Percentiles rank a stretch among this genome's conserved stretches.
phyloP scores from a whole-genome alignment of 2,113 vertebrate species.

The Bucco capensis region DNA sequence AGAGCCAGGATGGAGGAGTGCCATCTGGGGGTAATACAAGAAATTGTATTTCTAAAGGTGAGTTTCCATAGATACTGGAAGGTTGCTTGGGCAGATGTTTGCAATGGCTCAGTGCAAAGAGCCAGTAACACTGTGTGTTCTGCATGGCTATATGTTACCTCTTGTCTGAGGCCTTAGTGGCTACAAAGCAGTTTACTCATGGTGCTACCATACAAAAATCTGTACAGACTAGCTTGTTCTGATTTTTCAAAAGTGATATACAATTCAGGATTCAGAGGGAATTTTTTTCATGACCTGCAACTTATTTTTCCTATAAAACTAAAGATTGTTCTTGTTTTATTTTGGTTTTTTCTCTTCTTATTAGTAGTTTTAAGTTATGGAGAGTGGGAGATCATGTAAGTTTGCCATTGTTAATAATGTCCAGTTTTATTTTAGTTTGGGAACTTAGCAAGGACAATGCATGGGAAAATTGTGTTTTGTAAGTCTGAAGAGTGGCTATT shows the following conservation, averaged over 20 bases:
- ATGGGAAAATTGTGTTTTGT: neutral
- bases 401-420: neutral
- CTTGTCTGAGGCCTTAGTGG: no score
- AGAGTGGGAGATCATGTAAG: neutral
- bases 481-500: neutral
- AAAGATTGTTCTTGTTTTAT: neutral
- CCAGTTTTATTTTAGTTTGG: constrained; percentile 26
- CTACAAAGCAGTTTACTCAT: no score
- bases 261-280: neutral
- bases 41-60: neutral
- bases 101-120: neutral
- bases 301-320: neutral
- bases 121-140: neutral
- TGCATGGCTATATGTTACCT: neutral
- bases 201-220: neutral
- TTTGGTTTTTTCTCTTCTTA: neutral
- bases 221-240: neutral
- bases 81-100: neutral
- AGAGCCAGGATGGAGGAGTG: neutral
- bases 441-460: neutral
- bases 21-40: neutral
- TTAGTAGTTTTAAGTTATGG: neutral
- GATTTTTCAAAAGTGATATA: neutral
- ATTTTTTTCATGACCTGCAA: neutral
- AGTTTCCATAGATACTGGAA: neutral